Evolutionary conservation across 2,888 invertebrate genomes (phyloP).

Genomic region (Marronus borbonicus): DNA sequence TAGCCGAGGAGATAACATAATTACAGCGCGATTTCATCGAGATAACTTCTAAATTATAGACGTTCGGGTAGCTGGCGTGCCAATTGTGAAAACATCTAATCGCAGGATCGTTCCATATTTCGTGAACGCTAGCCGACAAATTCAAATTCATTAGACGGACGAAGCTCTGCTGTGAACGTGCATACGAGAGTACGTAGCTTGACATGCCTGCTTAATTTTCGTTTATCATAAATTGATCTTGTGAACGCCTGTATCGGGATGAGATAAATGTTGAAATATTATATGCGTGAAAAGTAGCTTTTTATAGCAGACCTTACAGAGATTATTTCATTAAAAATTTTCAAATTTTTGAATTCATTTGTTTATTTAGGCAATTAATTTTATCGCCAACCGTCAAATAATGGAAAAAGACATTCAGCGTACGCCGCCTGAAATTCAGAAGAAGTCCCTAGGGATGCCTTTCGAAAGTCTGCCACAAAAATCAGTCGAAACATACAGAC

Average conservation of each 20-base stretch:
- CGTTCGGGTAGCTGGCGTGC: slow-evolving; percentile 1
- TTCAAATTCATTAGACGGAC: slow-evolving; percentile 15
- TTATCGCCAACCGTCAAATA: no score
- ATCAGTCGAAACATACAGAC: no score
- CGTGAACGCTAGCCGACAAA: slow-evolving; percentile 25
- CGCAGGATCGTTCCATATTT: slow-evolving; percentile 29
- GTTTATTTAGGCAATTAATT: no score
- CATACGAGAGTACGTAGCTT: not conserved
- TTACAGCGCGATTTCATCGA: slow-evolving; percentile 35
- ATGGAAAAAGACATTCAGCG: no score
- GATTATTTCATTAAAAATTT: not conserved
- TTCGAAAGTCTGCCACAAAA: no score
- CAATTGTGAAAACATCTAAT: slow-evolving; percentile 35
- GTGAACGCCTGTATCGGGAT: not conserved
- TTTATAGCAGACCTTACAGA: not conserved
- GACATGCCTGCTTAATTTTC: not conserved
- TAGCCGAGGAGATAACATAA: slow-evolving; percentile 34
- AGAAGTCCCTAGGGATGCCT: no score
- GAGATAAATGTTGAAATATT: not conserved
- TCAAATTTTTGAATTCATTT: no score
- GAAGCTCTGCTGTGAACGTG: not conserved
- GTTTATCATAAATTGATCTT: slow-evolving; percentile 5
- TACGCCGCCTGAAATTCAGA: no score
- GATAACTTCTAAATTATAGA: slow-evolving; percentile 38
- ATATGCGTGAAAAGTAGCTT: not conserved